Base-by-base conservation (phyloP, 2,797 vertebrate genomes). In the Peromyscus attwateri region DNA sequence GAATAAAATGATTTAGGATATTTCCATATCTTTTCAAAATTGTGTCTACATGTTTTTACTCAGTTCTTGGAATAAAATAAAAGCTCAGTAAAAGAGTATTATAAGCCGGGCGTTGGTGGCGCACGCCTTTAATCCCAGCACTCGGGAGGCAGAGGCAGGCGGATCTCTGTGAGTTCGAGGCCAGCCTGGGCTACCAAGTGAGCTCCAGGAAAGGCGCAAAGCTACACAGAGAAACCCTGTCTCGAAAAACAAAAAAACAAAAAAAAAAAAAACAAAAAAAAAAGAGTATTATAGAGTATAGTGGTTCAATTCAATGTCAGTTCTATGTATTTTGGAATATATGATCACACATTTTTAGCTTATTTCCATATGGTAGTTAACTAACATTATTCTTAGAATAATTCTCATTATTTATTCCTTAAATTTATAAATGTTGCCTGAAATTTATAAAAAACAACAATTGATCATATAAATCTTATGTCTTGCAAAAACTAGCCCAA, bases 11-110 rank as follows among this genome's bases (percentile, higher is more conserved):
- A 14, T 60, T 87, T n/a, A 62, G 17, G 25, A 0, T 84, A 10
- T 84, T 93, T 64, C 55, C 9, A 4, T 46, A 79, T 87, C 3
- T 87, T 95, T 96, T 71, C 49, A 93, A 55, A 96, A 83, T 29
- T 37, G 4, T 89, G 4, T 73, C 21, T 6, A 19, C 57, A 11
- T 77, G 11, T 64, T 31, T 77, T 95, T 84, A 29, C 37, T 93
- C 21, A 29, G 19, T 82, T 89, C 68, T 16, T 94, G 3, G 21
- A 91, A 83, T 29, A 70, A 57, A 92, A 75, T 82, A 85, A 89
- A 82, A 70, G 16, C 16, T 17, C 55, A 55, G 55, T 55, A 55
- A 55, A 21, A 49, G 43, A 64, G 89, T 75, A 34, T 10, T 91
- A 91, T 95, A 70, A n/a, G n/a, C n/a, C n/a, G n/a, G n/a, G n/a